Evolutionary conservation across 2,888 invertebrate species (phyloP).

Genomic region (Lepas anatifera): DNA sequence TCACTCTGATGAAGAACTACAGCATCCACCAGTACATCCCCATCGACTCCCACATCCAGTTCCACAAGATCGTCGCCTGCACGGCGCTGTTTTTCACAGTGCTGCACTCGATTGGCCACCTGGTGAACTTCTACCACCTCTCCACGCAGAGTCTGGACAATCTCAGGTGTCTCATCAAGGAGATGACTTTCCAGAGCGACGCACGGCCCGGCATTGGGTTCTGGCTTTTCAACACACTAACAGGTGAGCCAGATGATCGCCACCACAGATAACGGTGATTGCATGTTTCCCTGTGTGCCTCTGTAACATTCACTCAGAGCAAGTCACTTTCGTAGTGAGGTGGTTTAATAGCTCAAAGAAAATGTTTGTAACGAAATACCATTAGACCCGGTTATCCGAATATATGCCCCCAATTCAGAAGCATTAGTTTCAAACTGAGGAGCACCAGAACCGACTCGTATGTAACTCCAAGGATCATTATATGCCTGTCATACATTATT

Average conservation of each 20-base stretch:
- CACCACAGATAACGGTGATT: no score
- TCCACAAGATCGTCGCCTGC: slow-evolving; percentile 92
- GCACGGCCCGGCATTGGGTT: slow-evolving; percentile 86
- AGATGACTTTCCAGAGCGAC: slow-evolving; percentile 87
- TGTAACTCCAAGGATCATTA: no score
- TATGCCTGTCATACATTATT: no score
- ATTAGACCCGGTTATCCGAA: no score
- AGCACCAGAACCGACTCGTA: no score
- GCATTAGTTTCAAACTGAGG: no score
- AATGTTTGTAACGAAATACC: no score
- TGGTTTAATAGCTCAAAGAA: no score
- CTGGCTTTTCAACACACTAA: slow-evolving; percentile 91
- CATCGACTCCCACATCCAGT: slow-evolving; percentile 82
- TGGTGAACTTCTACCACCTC: slow-evolving; percentile 94
- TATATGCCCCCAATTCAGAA: no score
- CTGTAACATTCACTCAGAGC: no score
- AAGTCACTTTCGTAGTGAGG: no score
- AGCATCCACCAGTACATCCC: slow-evolving; percentile 89
- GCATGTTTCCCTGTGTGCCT: no score
- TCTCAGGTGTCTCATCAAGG: slow-evolving; percentile 78
- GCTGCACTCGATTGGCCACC: slow-evolving; percentile 83
- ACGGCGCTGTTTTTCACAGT: slow-evolving; percentile 87
- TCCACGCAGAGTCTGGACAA: slow-evolving; percentile 91
- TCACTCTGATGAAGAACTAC: slow-evolving; percentile 87
- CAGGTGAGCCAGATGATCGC: slow-evolving; percentile 46